Conservation (phyloP, 2,113 vertebrate species). For the Hyla sarda region DNA sequence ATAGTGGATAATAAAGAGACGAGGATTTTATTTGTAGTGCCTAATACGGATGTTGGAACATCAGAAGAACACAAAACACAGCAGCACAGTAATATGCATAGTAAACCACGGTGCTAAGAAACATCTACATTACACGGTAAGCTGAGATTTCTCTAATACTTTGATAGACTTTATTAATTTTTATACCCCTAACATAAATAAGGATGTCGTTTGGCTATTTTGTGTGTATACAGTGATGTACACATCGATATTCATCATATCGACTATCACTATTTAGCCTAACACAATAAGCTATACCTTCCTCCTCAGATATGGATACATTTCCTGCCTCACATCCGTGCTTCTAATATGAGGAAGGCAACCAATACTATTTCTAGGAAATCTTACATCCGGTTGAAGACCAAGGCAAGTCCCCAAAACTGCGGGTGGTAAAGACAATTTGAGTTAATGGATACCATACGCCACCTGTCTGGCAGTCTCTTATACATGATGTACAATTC, state of each 20-base stretch:
- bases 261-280: slow-evolving; percentile 61
- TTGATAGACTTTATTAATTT: slow-evolving; percentile 63
- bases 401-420: slow-evolving; percentile 23
- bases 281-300: slow-evolving; percentile 62
- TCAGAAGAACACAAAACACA: slow-evolving; percentile 73
- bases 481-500: slow-evolving; percentile 21
- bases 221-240: slow-evolving; percentile 67
- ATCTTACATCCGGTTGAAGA: neutral
- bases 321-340: neutral
- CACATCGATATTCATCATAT: slow-evolving; percentile 40
- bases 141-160: slow-evolving; percentile 66
- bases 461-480: slow-evolving; percentile 25
- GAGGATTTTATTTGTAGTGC: slow-evolving; percentile 67
- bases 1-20: slow-evolving; percentile 67
- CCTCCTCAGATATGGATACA: neutral
- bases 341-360: slow-evolving; percentile 12
- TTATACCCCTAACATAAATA: slow-evolving; percentile 67
- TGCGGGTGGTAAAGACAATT: slow-evolving; percentile 12
- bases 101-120: slow-evolving; percentile 74
- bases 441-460: slow-evolving; percentile 1
- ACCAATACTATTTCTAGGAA: slow-evolving; percentile 18
- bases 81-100: slow-evolving; percentile 68
- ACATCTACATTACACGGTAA: slow-evolving; percentile 71
- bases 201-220: slow-evolving; percentile 66
- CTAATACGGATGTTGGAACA: slow-evolving; percentile 69